phyloP scores from a whole-genome alignment of 2,113 vertebrate species.

The Benitochromis conjunctus region DNA sequence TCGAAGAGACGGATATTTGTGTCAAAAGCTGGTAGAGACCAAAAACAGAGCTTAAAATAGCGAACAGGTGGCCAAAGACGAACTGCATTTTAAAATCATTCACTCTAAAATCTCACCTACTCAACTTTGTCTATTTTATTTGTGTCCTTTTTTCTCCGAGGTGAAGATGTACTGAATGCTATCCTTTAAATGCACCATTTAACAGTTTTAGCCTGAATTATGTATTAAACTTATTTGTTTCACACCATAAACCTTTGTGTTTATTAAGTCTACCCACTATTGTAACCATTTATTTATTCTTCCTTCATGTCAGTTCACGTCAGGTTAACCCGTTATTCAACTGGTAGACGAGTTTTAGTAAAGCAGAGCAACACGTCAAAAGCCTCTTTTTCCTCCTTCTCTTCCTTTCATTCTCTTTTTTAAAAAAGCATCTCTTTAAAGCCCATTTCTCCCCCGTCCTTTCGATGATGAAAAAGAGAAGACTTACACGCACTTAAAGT shows the following conservation, averaged over 20 bases:
- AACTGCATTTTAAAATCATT: not conserved
- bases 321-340: not conserved
- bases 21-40: not conserved
- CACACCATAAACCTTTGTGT: not conserved
- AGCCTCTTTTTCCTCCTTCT: not conserved
- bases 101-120: not conserved
- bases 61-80: not conserved
- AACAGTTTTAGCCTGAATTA: not conserved
- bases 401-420: not conserved
- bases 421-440: not conserved
- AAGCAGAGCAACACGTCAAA: not conserved
- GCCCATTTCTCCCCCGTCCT: not conserved
- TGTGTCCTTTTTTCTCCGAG: not conserved
- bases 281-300: not conserved
- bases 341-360: not conserved
- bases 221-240: not conserved
- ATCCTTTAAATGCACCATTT: not conserved
- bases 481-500: conserved; percentile 13
- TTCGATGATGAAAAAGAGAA: not conserved
- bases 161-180: not conserved
- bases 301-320: not conserved
- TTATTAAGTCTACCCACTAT: not conserved
- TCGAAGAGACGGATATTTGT: not conserved
- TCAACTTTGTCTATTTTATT: not conserved
- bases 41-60: not conserved